Base-by-base conservation (phyloP, 64 coral and sea anemone species). In the Montipora foliosa region DNA sequence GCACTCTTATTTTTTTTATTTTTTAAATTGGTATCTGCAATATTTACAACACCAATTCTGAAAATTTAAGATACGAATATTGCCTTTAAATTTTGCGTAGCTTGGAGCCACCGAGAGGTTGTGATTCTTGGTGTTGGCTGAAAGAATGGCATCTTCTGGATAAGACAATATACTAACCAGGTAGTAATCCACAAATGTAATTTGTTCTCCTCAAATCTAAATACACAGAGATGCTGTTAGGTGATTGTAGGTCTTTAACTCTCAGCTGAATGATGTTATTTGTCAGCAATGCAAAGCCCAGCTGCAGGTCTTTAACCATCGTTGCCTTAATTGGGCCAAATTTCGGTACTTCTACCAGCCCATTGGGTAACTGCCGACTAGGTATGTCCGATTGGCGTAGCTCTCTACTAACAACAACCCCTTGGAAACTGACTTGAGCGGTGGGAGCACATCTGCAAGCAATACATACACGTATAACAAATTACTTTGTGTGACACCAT, bases 181-280 rank as follows among this genome's bases (percentile, higher is more conserved):
- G 96, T 17, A 94, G 24, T 14, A 98, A 79, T 5, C 96, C 96
- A 50, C 70, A 44, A 46, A 98, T 80, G 49, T 92, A 98, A 21
- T 68, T 84, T 53, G 89, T 75, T 55, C 83, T 67, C 21, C 96
- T 95, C 48, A 98, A 88, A 37, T 98, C 93, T 13, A 98, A 47
- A 68, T 98, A 98, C 21, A 98, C 93, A 84, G 88, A 84, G 22
- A 98, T 78, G 5, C 84, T 78, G 66, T 98, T 98, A 12, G 93
- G 78, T 4, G 96, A 92, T 8, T 85, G 52, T 46, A 97, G 46
- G 45, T 97, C 95, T 85, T 59, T 83, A 14, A 98, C n/a, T 68
- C 79, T 90, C 10, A 95, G 89, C 52, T 92, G 89, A 49, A 97
- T 16, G 45, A 66, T 95, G 44, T 69, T 75, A 80, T 95, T 95